Base-by-base conservation (phyloP, 37 sponge, comb jelly and placozoan species). In the Aphrocallistes beatrix region DNA sequence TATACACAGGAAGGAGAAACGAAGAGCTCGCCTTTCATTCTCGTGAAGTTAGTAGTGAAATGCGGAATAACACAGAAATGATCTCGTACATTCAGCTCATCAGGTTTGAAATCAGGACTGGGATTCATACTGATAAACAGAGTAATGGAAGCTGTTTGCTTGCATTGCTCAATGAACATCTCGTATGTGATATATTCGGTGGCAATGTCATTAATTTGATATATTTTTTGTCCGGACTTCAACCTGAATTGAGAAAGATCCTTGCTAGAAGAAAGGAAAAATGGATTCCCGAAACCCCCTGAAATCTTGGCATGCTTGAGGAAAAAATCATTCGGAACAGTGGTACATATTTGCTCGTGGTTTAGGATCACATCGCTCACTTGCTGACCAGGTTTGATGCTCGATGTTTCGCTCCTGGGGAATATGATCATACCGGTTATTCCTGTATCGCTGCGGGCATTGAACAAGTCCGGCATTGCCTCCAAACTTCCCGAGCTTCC, bases 41-140 rank as follows among this genome's bases (percentile, higher is more conserved):
- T 60, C 3, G 8, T 28, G n/a, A 19, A 30, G 6, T 13, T 60
- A 19, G 75, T 60, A 60, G 34, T 60, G 75, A 60, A 60, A 19
- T 28, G 75, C 6, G 75, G 75, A 60, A 60, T 60, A 19, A 60
- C 75, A 60, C n/a, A 60, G 75, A 60, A 60, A 60, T 60, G 75
- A 13, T 60, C 75, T 60, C 75, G 75, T 13, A 60, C 32, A 60
- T 30, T 60, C 75, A 60, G n/a, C 3, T 60, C 75, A 3, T 60
- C 75, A 19, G 75, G 75, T 13, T 60, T 60, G 75, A 19, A 60
- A 13, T 60, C 28, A 60, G 75, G 25, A 13, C 75, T 60, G 34
- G 75, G 75, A 25, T 32, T 28, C 10, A 25, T 19, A 30, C 75
- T 60, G 21, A 60, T 28, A 60, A 32, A 60, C 34, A 60, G 21